Evolutionary conservation across 2,113 vertebrate species (phyloP).

Genomic region (Parus major): DNA sequence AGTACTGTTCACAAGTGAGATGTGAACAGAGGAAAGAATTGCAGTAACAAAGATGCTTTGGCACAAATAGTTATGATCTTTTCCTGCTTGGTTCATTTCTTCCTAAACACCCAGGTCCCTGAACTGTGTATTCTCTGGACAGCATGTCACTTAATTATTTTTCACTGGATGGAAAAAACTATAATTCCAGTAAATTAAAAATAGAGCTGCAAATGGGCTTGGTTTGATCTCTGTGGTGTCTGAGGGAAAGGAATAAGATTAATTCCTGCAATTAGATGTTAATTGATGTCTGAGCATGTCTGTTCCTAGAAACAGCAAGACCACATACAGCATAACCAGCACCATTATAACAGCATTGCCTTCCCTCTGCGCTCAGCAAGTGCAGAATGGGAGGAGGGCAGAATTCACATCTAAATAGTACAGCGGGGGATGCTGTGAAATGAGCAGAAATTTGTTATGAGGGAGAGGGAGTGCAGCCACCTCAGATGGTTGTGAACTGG

Average conservation of each 20-base stretch:
- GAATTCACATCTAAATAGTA: background rate
- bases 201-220: slow-evolving; percentile 47
- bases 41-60: slow-evolving; percentile 4
- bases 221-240: slow-evolving; percentile 59
- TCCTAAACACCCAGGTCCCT: background rate
- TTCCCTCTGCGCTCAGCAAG: slow-evolving; percentile 33
- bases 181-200: slow-evolving; percentile 61
- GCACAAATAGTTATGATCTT: background rate
- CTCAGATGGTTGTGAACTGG: background rate
- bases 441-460: background rate
- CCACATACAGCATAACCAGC: slow-evolving; percentile 44
- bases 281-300: slow-evolving; percentile 69
- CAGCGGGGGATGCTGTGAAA: background rate
- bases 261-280: slow-evolving; percentile 70
- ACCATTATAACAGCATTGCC: slow-evolving; percentile 49
- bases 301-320: slow-evolving; percentile 66
- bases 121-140: slow-evolving; percentile 30
- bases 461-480: background rate
- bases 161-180: slow-evolving; percentile 42
- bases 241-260: slow-evolving; percentile 64
- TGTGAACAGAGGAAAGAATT: background rate
- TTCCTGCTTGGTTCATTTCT: background rate
- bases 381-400: background rate
- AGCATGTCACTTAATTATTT: slow-evolving; percentile 54
- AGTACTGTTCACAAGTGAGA: too few relatives aligned